Conservation (phyloP, 2,113 vertebrate genomes). For the Lates calcarifer region DNA sequence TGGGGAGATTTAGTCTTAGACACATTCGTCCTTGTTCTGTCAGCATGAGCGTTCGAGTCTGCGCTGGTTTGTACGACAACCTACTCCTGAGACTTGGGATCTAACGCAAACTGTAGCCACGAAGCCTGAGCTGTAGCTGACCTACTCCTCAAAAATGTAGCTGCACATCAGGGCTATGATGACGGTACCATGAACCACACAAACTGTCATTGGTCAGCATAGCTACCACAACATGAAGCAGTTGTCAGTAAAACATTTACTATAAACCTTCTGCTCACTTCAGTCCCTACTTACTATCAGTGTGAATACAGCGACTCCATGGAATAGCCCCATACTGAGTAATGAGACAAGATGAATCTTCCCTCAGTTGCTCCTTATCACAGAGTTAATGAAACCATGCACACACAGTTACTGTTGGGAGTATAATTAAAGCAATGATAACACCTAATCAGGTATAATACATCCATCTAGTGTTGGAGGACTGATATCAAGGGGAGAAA, state of each 20-base stretch:
- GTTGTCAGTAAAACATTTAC: too few relatives aligned
- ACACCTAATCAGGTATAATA: background rate
- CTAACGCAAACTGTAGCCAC: background rate
- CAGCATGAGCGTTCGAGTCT: background rate
- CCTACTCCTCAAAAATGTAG: background rate
- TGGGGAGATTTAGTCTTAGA: background rate
- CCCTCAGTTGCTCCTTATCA: background rate
- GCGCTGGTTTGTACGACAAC: background rate
- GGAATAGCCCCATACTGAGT: background rate
- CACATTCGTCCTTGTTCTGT: background rate
- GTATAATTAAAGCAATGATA: background rate
- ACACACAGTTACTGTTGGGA: background rate
- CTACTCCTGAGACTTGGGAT: background rate
- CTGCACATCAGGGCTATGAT: background rate
- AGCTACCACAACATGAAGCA: too few relatives aligned
- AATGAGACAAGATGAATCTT: background rate
- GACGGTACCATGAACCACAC: background rate
- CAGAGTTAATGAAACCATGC: constrained; percentile 6
- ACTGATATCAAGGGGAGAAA: background rate
- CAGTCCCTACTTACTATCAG: background rate
- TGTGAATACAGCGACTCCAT: background rate
- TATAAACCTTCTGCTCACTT: background rate
- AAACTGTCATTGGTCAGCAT: constrained; percentile 9
- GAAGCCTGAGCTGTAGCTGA: background rate
- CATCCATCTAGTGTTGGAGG: background rate